Conservation (phyloP, 2,888 invertebrate species). For the Steromphala cineraria region DNA sequence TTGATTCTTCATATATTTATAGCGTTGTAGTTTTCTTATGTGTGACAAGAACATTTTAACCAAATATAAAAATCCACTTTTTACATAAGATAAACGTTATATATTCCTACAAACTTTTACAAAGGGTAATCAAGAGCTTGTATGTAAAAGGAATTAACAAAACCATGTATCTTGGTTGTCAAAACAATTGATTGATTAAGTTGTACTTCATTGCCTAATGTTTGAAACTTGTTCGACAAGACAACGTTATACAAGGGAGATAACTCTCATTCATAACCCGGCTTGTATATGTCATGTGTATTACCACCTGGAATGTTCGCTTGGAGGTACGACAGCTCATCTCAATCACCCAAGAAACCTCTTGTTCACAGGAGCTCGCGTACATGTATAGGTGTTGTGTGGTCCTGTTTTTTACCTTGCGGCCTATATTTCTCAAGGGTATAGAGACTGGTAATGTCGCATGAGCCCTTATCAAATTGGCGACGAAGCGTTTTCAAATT, state of each 20-base stretch:
- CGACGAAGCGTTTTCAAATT: conserved; percentile 26
- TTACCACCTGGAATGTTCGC: background rate
- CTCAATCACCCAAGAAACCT: background rate
- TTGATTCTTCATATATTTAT: no score
- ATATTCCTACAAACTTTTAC: no score
- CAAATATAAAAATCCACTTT: no score
- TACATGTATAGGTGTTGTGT: background rate
- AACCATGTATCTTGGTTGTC: no score
- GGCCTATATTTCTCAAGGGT: conserved; percentile 25
- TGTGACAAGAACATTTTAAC: no score
- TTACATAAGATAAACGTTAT: no score
- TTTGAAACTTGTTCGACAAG: background rate
- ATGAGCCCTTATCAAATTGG: conserved; percentile 20
- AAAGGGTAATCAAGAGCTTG: no score
- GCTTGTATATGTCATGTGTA: background rate
- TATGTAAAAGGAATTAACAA: no score
- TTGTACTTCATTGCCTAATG: no score
- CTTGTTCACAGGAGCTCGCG: background rate
- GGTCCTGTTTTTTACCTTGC: background rate
- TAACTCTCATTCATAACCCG: background rate
- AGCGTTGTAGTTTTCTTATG: no score
- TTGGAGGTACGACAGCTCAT: background rate
- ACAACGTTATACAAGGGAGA: background rate
- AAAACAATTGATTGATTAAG: no score
- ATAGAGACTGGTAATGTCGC: conserved; percentile 18